Percentiles rank a stretch among this genome's conserved stretches.
phyloP scores from a whole-genome alignment of 2,113 vertebrate genomes.

The Gambusia holbrooki region DNA sequence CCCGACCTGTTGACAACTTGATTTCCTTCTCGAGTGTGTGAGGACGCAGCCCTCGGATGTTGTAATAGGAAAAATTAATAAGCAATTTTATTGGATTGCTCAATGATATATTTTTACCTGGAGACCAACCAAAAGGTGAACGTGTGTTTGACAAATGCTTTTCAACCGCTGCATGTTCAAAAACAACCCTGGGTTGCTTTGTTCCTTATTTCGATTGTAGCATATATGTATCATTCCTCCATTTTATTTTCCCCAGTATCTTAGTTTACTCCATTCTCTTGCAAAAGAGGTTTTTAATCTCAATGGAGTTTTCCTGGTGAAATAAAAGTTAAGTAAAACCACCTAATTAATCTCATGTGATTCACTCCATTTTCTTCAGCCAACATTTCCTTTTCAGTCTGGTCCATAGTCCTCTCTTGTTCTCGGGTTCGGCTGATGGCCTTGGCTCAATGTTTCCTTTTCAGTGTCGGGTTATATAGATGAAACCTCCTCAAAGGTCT shows the following conservation, averaged over 20 bases:
- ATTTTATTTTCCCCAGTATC: too few species aligned
- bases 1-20: constrained; percentile 23
- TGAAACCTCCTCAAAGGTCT: not conserved
- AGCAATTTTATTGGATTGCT: not conserved
- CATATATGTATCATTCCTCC: not conserved
- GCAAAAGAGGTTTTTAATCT: too few species aligned
- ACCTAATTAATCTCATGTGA: too few species aligned
- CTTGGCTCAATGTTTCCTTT: too few species aligned
- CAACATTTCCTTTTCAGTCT: too few species aligned
- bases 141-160: not conserved
- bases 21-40: constrained; percentile 9
- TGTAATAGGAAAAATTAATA: too few species aligned
- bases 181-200: not conserved
- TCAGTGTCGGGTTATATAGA: not conserved
- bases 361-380: too few species aligned
- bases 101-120: not conserved
- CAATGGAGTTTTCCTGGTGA: too few species aligned
- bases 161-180: not conserved
- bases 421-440: too few species aligned
- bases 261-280: too few species aligned
- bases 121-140: not conserved
- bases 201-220: not conserved
- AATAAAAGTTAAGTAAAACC: too few species aligned
- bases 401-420: not conserved
- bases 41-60: not conserved